These are phyloP conservation scores for Rallus crepitans DNA, from an alignment of 2,797 vertebrate species.

Conservation along the genomic window DNA sequence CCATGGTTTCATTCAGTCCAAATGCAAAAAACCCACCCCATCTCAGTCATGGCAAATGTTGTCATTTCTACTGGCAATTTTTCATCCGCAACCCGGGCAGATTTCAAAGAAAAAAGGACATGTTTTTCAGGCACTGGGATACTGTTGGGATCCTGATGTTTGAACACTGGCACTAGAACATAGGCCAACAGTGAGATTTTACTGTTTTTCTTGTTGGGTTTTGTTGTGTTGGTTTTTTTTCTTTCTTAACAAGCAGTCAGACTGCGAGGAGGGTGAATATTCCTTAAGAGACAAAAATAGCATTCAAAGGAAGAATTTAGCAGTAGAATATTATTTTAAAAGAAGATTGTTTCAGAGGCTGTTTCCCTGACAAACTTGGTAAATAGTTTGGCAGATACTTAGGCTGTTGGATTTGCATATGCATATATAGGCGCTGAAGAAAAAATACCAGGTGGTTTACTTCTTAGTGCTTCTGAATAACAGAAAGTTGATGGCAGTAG, in stretches of 20 bases:
- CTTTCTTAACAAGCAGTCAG: slow-evolving; percentile 46
- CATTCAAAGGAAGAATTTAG: slow-evolving; percentile 33
- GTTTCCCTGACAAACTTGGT: slow-evolving; percentile 63
- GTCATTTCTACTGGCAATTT: slow-evolving; percentile 54
- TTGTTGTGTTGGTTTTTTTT: not conserved
- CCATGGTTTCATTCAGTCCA: slow-evolving; percentile 64
- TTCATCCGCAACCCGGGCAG: not conserved
- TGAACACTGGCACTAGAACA: slow-evolving; percentile 57
- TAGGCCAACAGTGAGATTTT: slow-evolving; percentile 33
- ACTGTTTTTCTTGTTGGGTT: slow-evolving; percentile 19
- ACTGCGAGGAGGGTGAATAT: slow-evolving; percentile 42
- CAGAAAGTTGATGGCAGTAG: slow-evolving; percentile 29
- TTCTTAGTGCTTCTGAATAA: slow-evolving; percentile 35
- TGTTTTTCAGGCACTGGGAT: slow-evolving; percentile 50
- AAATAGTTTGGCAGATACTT: slow-evolving; percentile 68
- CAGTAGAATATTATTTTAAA: slow-evolving; percentile 53
- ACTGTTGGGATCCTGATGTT: slow-evolving; percentile 55
- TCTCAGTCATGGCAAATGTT: slow-evolving; percentile 46
- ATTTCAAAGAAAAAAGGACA: slow-evolving; percentile 53
- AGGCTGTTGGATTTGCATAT: slow-evolving; percentile 66
- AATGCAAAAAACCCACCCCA: slow-evolving; percentile 56
- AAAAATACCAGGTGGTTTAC: slow-evolving; percentile 69
- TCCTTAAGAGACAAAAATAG: slow-evolving; percentile 56
- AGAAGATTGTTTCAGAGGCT: slow-evolving; percentile 51
- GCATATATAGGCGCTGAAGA: slow-evolving; percentile 33